Evolutionary conservation across 2,113 vertebrate genomes (phyloP).

Genomic region (Tychaedon coryphoeus): DNA sequence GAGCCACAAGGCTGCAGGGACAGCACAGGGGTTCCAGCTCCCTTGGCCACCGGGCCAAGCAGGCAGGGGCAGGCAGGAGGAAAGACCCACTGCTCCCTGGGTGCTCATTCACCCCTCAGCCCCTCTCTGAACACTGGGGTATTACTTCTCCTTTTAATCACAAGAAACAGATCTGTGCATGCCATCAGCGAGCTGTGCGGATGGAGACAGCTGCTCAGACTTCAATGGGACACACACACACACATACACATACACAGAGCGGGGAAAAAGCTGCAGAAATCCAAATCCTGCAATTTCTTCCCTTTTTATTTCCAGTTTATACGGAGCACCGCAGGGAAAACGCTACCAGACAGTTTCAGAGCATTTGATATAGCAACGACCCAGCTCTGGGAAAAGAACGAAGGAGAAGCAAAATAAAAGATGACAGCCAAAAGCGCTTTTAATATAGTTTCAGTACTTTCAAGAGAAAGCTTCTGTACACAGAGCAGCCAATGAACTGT

Average conservation of each 20-base stretch:
- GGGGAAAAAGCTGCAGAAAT: background rate
- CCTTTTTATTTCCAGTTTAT: slow-evolving; percentile 52
- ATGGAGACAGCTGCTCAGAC: slow-evolving; percentile 53
- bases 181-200: background rate
- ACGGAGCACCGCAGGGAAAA: slow-evolving; percentile 34
- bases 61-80: background rate
- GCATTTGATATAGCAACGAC: slow-evolving; percentile 33
- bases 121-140: background rate
- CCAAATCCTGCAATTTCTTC: slow-evolving; percentile 51
- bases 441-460: slow-evolving; percentile 54
- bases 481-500: slow-evolving; percentile 36
- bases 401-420: slow-evolving; percentile 52
- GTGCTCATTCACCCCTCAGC: background rate
- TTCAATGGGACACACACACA: background rate
- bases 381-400: slow-evolving; percentile 51
- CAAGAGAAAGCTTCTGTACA: slow-evolving; percentile 56
- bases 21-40: background rate
- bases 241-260: too few species aligned
- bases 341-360: slow-evolving; percentile 42
- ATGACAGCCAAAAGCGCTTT: slow-evolving; percentile 62
- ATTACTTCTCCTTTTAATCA: slow-evolving; percentile 53
- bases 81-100: background rate
- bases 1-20: background rate
- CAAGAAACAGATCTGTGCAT: slow-evolving; percentile 44
- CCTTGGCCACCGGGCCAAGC: background rate